Evolutionary conservation across 2,113 vertebrate genomes (phyloP).

Genomic region (Isichthys henryi): DNA sequence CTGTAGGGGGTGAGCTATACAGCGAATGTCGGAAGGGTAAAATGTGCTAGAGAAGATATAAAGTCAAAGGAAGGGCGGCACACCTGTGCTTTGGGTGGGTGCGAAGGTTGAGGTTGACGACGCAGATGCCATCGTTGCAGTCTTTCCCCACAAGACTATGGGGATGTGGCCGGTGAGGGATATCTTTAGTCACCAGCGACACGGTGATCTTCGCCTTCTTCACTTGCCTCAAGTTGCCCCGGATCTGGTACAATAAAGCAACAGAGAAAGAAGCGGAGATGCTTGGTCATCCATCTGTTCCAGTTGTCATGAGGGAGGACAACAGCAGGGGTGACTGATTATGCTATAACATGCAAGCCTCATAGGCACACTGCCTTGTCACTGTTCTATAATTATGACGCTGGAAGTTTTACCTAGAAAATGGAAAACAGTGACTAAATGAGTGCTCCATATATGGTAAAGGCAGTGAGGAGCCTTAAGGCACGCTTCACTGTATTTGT

Average conservation of each 20-base stretch:
- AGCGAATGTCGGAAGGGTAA: not conserved
- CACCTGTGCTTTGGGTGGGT: constrained; percentile 73
- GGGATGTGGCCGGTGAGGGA: constrained; percentile 81
- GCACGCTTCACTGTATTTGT: not conserved
- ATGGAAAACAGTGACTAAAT: not conserved
- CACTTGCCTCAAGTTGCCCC: constrained; percentile 55
- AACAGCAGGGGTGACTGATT: not conserved
- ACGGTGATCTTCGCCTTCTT: constrained; percentile 70
- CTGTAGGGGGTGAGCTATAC: not conserved
- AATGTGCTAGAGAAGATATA: not conserved
- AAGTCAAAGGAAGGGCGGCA: not conserved
- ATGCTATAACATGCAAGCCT: not conserved
- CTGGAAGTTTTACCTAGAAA: not conserved
- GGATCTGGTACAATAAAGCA: constrained; percentile 44
- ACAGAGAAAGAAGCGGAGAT: not conserved
- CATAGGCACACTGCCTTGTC: not conserved
- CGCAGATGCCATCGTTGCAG: constrained; percentile 70
- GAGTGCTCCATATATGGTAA: not conserved
- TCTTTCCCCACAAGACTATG: constrained; percentile 92
- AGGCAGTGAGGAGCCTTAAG: not conserved
- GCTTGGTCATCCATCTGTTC: not conserved
- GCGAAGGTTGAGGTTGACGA: constrained; percentile 68
- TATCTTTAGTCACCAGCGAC: constrained; percentile 85
- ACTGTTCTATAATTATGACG: not conserved
- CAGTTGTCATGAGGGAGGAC: not conserved